Conservation (phyloP, 2,888 invertebrate species). For the Kuschelorhynchus macadamiae region DNA sequence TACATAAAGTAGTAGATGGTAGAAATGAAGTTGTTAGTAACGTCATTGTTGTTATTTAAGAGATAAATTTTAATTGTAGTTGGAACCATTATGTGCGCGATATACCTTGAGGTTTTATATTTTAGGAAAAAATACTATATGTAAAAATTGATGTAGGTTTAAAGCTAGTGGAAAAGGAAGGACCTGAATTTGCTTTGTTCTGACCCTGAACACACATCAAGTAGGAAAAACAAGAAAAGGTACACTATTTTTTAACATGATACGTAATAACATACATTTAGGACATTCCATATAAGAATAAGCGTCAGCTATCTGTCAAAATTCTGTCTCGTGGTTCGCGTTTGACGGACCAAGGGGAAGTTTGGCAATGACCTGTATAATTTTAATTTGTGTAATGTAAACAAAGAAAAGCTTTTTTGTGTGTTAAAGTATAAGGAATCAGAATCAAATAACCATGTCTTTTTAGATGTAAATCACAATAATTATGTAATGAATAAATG, state of each 20-base stretch:
- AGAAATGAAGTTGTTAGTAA: constrained; percentile 27
- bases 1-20: constrained; percentile 31
- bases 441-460: constrained; percentile 67
- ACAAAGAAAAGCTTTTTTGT: constrained; percentile 65
- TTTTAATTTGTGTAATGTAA: constrained; percentile 57
- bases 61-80: constrained; percentile 33
- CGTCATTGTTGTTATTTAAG: constrained; percentile 35
- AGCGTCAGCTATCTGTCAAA: constrained; percentile 28
- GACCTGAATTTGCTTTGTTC: constrained; percentile 26
- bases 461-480: constrained; percentile 69
- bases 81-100: constrained; percentile 14
- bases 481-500: constrained; percentile 69
- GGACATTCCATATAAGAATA: constrained; percentile 47
- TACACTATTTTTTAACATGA: constrained; percentile 47
- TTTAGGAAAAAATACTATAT: constrained; percentile 24
- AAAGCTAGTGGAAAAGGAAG: neutral
- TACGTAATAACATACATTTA: constrained; percentile 44
- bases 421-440: constrained; percentile 63
- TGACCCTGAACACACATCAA: constrained; percentile 19
- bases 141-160: constrained; percentile 31
- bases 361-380: constrained; percentile 54
- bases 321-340: constrained; percentile 7
- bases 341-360: constrained; percentile 7
- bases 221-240: constrained; percentile 28
- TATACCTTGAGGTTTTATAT: constrained; percentile 33